Evolutionary conservation across 2,113 vertebrate genomes (phyloP).

Genomic region (Stercorarius parasiticus): DNA sequence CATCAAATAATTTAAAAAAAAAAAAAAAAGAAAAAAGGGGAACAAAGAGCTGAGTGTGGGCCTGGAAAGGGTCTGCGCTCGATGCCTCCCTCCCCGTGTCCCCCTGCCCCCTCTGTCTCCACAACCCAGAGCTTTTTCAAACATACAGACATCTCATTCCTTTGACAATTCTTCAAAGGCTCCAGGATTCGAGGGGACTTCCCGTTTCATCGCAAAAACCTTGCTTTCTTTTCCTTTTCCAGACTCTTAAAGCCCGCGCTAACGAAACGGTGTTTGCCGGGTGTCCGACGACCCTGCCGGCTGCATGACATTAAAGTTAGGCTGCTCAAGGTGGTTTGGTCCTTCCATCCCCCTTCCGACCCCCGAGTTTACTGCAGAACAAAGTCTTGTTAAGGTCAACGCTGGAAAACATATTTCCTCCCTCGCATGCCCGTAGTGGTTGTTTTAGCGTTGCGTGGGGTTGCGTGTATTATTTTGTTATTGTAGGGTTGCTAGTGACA

Average conservation of each 20-base stretch:
- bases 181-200: constrained; percentile 31
- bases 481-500: constrained; percentile 45
- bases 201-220: constrained; percentile 36
- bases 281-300: neutral
- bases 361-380: neutral
- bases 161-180: constrained; percentile 63
- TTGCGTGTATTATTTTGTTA: constrained; percentile 29
- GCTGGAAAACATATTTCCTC: constrained; percentile 36
- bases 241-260: neutral
- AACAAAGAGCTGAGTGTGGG: neutral
- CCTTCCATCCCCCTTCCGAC: neutral
- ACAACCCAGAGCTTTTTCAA: neutral
- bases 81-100: neutral
- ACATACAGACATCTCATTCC: constrained; percentile 38
- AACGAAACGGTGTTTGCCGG: neutral
- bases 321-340: neutral
- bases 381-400: neutral
- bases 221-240: constrained; percentile 39
- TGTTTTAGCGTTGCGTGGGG: neutral
- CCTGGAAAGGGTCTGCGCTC: neutral
- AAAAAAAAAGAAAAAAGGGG: neutral
- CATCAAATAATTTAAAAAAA: neutral
- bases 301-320: neutral
- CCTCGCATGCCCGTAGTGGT: fast-evolving
- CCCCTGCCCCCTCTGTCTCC: neutral